Evolutionary conservation across 2,888 invertebrate species (phyloP).

Genomic region (Antheraea assamensis): DNA sequence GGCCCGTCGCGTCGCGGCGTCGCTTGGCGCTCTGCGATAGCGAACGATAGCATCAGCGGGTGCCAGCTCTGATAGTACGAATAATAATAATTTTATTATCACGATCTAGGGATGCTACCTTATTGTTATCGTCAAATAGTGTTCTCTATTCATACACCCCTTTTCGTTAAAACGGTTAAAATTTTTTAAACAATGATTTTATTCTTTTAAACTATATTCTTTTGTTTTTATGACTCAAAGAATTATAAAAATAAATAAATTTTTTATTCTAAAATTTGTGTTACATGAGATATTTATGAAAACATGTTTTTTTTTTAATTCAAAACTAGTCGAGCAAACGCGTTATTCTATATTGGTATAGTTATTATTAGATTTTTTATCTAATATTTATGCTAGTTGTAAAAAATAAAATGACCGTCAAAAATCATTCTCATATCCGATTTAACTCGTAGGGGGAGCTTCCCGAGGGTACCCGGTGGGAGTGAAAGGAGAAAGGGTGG

Average conservation of each 20-base stretch:
- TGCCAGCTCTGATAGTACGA: constrained; percentile 77
- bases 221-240: neutral
- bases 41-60: constrained; percentile 74
- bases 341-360: neutral
- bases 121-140: constrained; percentile 18
- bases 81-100: constrained; percentile 82
- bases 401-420: constrained; percentile 61
- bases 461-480: constrained; percentile 30
- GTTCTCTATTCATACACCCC: neutral
- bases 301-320: neutral
- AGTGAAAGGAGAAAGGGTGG: constrained; percentile 42
- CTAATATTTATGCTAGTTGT: constrained; percentile 24
- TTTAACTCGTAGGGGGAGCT: constrained; percentile 45
- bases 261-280: neutral
- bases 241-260: neutral
- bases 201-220: too few relatives aligned
- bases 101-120: constrained; percentile 67
- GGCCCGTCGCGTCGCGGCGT: constrained; percentile 66
- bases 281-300: neutral
- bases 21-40: constrained; percentile 80
- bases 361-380: neutral
- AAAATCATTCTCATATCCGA: constrained; percentile 61
- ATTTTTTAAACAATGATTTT: neutral
- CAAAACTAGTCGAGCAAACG: neutral
- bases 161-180: neutral